Conservation (phyloP, 2,797 vertebrate species). For the Glyptemys insculpta region DNA sequence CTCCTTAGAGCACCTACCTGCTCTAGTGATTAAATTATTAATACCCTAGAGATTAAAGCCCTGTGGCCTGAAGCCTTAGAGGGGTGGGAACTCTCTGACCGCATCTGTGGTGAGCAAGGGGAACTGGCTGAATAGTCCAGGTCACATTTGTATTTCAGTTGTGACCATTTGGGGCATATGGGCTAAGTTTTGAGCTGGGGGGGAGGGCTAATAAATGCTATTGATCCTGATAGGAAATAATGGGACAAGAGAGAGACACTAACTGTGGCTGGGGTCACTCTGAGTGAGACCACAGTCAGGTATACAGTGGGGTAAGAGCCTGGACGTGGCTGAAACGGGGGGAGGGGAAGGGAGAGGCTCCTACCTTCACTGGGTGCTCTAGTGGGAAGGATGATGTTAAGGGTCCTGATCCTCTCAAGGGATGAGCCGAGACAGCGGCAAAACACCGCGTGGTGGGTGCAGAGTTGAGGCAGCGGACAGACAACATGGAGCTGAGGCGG, state of each 20-base stretch:
- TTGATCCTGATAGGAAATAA: neutral
- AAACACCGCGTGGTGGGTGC: accelerated
- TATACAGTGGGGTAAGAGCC: neutral
- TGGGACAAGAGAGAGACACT: neutral
- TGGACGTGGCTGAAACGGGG: neutral
- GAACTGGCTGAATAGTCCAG: neutral
- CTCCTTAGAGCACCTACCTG: neutral
- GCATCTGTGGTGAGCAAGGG: neutral
- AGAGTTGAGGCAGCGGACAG: neutral
- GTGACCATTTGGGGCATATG: neutral
- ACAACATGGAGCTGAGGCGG: neutral
- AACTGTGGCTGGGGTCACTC: neutral
- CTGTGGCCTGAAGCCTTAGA: neutral
- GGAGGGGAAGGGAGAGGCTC: neutral
- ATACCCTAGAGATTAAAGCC: neutral
- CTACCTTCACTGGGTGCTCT: neutral
- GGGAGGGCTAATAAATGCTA: neutral
- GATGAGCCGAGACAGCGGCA: neutral
- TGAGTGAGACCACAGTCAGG: neutral
- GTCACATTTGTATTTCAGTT: neutral
- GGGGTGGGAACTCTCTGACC: neutral
- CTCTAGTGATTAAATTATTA: neutral
- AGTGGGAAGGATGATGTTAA: neutral
- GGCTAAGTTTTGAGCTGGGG: neutral
- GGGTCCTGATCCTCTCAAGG: neutral